A percentile compares a stretch with the other conserved stretches of the same genome.
phyloP scores from a whole-genome alignment of 2,888 invertebrate species.

The Ommatoiulus sabulosus region DNA sequence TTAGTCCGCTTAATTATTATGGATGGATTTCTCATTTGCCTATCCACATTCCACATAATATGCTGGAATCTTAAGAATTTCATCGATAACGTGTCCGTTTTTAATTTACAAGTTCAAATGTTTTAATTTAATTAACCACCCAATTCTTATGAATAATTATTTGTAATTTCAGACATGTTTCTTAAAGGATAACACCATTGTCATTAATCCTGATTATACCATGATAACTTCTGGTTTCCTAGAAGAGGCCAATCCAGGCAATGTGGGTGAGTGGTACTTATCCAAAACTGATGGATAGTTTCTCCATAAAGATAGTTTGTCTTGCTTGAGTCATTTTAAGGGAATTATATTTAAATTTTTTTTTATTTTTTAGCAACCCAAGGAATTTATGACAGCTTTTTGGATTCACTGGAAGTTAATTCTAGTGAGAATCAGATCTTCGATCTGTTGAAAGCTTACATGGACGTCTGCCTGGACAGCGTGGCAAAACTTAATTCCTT shows the following conservation, averaged over 20 bases:
- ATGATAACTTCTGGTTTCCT: background rate
- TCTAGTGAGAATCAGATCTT: constrained; percentile 51
- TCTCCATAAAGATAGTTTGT: no score
- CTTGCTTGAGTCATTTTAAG: background rate
- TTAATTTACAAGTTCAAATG: no score
- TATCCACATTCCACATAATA: no score
- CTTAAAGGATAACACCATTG: background rate
- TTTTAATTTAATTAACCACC: no score
- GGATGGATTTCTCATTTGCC: no score
- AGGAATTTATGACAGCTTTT: constrained; percentile 25
- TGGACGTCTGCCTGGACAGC: constrained; percentile 15
- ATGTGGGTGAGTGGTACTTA: background rate
- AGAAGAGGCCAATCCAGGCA: constrained; percentile 50
- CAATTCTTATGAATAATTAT: background rate
- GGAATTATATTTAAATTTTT: background rate
- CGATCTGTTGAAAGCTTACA: constrained; percentile 44
- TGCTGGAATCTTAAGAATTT: no score
- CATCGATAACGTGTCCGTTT: no score
- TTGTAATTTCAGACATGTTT: background rate
- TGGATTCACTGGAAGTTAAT: background rate
- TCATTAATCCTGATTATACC: background rate
- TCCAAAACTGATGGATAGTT: background rate
- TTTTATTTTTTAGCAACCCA: constrained; percentile 23
- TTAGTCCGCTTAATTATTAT: no score
- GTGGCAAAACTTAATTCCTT: constrained; percentile 42